Base-by-base conservation (phyloP, 2,113 vertebrate genomes). In the Barnardius zonarius region DNA sequence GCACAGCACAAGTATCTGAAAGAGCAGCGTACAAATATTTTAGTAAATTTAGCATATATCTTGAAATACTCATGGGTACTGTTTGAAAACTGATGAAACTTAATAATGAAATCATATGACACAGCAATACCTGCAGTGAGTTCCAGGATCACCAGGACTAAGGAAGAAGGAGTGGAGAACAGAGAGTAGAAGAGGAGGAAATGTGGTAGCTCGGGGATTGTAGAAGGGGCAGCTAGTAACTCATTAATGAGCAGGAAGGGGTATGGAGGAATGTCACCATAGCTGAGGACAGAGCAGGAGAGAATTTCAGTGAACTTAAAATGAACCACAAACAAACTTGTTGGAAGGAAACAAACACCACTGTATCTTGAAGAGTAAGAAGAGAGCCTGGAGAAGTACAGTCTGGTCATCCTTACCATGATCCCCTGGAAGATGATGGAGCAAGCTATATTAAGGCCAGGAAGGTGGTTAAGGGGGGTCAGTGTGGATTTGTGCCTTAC, bases 211-310 rank as follows among this genome's bases (percentile, higher is more conserved):
- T 22, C 28, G 20, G 64, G 82, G 46, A 30, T 67, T 28, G 7
- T 14, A 37, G 61, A 49, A 88, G 22, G 24, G 61, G 11, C 37
- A 52, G 14, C 13, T 18, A 30, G 37, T 44, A 39, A 33, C 11
- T 55, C 37, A 23, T 49, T 48, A 17, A 10, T 63, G 68, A 59
- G 24, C 31, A 62, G 57, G 55, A 52, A 22, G 11, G 11, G 30
- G 1, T 11, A 4, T 15, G 10, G 10, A 13, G 4, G 17, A 73
- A n/a, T 4, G 5, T 64, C 28, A n/a, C 49, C 8, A 23, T 7
- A 44, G 59, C 59, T 73, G 43, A 59, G 57, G 27, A 72, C n/a
- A 49, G 35, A 82, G 44, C 1, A 2, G 55, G 19, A 64, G 41
- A 59, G 35, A 18, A 62, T 79, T 91, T 70, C 30, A 39, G 62